Evolutionary conservation across 2,113 vertebrate genomes (phyloP).

Genomic region (Murina feae): DNA sequence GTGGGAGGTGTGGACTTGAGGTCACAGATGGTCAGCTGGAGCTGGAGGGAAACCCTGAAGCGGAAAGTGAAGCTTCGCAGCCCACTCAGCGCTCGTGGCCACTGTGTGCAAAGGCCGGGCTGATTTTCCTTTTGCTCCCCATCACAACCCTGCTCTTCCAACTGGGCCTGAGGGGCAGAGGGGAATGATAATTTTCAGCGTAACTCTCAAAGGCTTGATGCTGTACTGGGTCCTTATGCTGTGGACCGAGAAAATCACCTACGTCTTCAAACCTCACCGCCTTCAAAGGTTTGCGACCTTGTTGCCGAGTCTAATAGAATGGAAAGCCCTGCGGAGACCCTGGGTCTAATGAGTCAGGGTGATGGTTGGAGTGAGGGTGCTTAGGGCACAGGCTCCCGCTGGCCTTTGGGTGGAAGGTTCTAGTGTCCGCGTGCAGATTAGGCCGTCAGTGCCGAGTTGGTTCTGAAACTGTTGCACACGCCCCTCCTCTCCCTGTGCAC

Average conservation of each 20-base stretch:
- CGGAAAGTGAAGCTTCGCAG: rapidly evolving
- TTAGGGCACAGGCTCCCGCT: too few species aligned
- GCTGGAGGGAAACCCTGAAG: background rate
- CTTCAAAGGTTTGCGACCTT: background rate
- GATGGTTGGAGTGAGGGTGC: background rate
- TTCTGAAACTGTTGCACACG: background rate
- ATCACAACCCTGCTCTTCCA: background rate
- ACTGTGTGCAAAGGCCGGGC: too few species aligned
- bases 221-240: background rate
- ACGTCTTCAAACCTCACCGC: background rate
- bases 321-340: background rate
- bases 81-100: background rate
- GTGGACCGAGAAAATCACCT: background rate
- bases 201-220: too few species aligned
- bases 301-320: rapidly evolving
- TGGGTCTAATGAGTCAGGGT: background rate
- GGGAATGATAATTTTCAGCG: background rate
- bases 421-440: rapidly evolving
- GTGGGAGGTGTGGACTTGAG: background rate
- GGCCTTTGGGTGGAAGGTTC: background rate
- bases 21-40: background rate
- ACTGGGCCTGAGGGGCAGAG: background rate
- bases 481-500: background rate
- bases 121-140: background rate
- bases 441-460: rapidly evolving